These are phyloP conservation scores for Cercopithecus mona DNA, from an alignment of 2,113 vertebrate species.

Conservation along the genomic window DNA sequence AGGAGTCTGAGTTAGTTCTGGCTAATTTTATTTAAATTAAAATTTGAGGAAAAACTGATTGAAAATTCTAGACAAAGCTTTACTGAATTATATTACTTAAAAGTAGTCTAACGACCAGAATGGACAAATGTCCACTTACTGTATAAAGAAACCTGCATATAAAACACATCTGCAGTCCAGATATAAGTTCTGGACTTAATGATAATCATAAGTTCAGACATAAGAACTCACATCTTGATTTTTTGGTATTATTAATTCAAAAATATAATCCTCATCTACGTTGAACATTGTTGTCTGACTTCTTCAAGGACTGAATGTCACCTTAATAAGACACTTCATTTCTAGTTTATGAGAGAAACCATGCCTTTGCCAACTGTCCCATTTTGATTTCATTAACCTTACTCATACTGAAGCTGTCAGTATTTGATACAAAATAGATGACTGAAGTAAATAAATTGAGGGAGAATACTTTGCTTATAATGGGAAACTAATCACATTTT, in stretches of 20 bases:
- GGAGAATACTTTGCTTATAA: conserved; percentile 7
- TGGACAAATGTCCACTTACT: background rate
- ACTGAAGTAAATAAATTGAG: conserved; percentile 12
- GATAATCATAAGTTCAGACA: too few relatives aligned
- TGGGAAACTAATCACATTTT: conserved; percentile 38
- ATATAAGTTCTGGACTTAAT: background rate
- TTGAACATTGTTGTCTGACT: conserved; percentile 3
- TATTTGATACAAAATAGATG: background rate
- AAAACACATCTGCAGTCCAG: conserved; percentile 23
- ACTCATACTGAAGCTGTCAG: conserved; percentile 53
- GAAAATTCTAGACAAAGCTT: background rate
- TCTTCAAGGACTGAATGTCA: conserved; percentile 25
- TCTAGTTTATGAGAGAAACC: conserved; percentile 54
- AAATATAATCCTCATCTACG: conserved; percentile 44
- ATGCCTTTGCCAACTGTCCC: conserved; percentile 35
- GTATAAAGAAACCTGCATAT: background rate
- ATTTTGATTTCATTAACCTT: conserved; percentile 46
- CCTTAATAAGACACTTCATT: conserved; percentile 28
- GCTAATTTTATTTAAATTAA: background rate
- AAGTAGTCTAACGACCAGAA: conserved; percentile 8
- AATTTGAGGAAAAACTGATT: conserved; percentile 22
- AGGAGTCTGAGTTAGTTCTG: background rate
- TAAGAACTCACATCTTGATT: conserved; percentile 12
- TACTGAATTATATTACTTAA: background rate
- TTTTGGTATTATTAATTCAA: conserved; percentile 9